Percentiles rank a stretch among this genome's conserved stretches.
phyloP scores from a whole-genome alignment of 2,113 vertebrate genomes.

The Phaetusa simplex region DNA sequence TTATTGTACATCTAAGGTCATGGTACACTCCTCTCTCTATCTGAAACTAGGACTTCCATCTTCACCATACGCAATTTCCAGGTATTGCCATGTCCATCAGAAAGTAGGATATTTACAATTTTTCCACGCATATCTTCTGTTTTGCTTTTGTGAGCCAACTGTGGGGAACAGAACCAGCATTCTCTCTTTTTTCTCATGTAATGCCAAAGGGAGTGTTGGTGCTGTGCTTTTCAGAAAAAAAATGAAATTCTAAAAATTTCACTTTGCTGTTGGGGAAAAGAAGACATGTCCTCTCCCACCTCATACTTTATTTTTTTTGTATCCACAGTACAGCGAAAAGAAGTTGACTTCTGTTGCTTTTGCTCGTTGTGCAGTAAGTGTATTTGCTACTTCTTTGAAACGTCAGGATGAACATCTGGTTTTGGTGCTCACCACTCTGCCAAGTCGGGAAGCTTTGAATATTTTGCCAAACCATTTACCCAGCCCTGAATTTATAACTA shows the following conservation, averaged over 20 bases:
- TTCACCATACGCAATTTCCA: background rate
- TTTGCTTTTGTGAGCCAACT: background rate
- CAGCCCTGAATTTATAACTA: conserved; percentile 37
- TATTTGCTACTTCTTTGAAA: conserved; percentile 34
- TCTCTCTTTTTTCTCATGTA: background rate
- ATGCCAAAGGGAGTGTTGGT: background rate
- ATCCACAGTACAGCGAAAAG: background rate
- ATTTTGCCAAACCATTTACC: conserved; percentile 31
- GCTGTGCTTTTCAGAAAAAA: background rate
- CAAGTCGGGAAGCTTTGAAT: conserved; percentile 28
- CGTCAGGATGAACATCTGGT: conserved; percentile 9
- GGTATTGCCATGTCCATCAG: background rate
- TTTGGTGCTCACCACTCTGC: background rate
- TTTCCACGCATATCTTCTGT: background rate
- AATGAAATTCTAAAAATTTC: background rate
- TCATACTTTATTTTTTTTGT: background rate
- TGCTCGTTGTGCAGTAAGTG: background rate
- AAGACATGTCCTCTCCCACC: background rate
- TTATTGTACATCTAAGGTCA: background rate
- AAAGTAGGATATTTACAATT: background rate
- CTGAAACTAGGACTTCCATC: background rate
- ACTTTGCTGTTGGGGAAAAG: background rate
- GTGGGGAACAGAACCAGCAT: background rate
- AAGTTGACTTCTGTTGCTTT: background rate
- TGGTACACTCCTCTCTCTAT: background rate